Conservation (phyloP, 2,797 vertebrate genomes). For the Sphenopsis melanotis region DNA sequence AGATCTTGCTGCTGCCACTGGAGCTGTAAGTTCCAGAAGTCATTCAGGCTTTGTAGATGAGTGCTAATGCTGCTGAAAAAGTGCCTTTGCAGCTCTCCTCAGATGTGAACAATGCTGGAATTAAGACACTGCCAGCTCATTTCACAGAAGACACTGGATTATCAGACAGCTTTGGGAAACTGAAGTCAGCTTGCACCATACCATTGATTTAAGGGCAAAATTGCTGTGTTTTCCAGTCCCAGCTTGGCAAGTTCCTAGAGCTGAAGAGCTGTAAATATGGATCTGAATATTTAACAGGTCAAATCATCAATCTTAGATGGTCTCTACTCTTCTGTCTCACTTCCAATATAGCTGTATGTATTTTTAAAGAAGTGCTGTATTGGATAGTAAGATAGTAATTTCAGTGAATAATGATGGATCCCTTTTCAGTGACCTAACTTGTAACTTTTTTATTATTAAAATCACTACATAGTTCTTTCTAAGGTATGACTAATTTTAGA, state of each 20-base stretch:
- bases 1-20: not conserved
- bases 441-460: conserved; percentile 64
- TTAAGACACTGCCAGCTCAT: not conserved
- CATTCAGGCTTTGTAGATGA: not conserved
- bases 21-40: not conserved
- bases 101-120: not conserved
- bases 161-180: not conserved
- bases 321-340: conserved; percentile 31
- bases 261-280: conserved; percentile 60
- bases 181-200: not conserved
- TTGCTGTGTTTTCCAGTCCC: not conserved
- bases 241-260: not conserved
- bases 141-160: not conserved
- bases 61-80: not conserved
- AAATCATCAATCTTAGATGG: conserved; percentile 55
- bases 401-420: conserved; percentile 69
- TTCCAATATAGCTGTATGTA: conserved; percentile 59
- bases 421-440: conserved; percentile 50
- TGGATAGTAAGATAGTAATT: conserved; percentile 68
- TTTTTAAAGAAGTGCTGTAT: conserved; percentile 71
- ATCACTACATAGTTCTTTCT: conserved; percentile 46
- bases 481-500: conserved; percentile 68
- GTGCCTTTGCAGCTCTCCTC: not conserved
- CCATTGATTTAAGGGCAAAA: not conserved
- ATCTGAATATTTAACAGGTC: conserved; percentile 73